A percentile compares a stretch with the other conserved stretches of the same genome.
Evolutionary conservation across 92 coral and sea anemone genomes (phyloP).

Genomic region (Galaxea fascicularis): DNA sequence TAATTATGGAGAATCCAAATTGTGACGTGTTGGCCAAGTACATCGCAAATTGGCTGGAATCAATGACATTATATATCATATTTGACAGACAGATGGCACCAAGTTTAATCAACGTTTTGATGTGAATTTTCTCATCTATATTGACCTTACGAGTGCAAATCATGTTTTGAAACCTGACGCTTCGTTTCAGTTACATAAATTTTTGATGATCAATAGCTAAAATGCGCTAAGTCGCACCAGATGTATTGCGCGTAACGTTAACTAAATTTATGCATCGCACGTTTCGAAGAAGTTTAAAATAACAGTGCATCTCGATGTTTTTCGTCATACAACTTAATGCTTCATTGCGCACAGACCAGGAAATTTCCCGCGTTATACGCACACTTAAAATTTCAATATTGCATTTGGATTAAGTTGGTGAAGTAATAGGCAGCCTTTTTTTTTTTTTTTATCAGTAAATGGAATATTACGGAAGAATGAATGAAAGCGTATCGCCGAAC

Average conservation of each 20-base stretch:
- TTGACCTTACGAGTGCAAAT: background rate
- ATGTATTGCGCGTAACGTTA: background rate
- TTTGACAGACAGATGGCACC: constrained; percentile 22
- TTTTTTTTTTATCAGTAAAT: background rate
- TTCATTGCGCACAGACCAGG: background rate
- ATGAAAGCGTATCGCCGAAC: background rate
- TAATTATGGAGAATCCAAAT: background rate
- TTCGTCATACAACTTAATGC: background rate
- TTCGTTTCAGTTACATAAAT: background rate
- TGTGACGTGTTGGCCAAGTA: background rate
- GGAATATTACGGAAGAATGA: background rate
- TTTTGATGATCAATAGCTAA: background rate
- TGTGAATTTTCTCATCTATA: background rate
- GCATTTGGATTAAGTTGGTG: background rate
- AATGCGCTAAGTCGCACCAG: background rate
- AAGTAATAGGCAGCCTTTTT: background rate
- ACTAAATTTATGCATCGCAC: constrained; percentile 28
- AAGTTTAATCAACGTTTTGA: background rate
- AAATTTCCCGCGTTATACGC: background rate
- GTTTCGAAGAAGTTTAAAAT: background rate
- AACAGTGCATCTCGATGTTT: background rate
- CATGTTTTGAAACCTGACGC: too few species aligned
- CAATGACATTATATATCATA: background rate
- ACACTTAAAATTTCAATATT: background rate
- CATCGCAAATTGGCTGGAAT: background rate